Evolutionary conservation across 1,140 invertebrate species (phyloP).

Genomic region (Scaptodrosophila lebanonensis): DNA sequence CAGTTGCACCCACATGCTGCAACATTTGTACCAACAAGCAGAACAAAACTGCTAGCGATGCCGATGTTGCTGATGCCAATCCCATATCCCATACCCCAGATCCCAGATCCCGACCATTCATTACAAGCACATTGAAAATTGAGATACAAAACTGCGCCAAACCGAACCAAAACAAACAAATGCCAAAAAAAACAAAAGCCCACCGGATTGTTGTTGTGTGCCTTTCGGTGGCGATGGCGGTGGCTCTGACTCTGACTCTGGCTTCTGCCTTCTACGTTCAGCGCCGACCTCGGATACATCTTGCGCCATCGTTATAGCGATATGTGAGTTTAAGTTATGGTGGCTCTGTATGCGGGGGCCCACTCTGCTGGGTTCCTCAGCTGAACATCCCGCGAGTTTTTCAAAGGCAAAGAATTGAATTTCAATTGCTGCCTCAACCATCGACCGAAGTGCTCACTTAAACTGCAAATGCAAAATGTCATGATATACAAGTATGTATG

Average conservation of each 20-base stretch:
- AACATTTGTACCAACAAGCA: too few relatives aligned
- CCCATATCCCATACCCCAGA: background rate
- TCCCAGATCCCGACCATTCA: slow-evolving; percentile 28
- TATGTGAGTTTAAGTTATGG: slow-evolving; percentile 16
- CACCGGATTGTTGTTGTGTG: too few relatives aligned
- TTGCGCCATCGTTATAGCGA: slow-evolving; percentile 14
- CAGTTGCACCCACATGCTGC: slow-evolving; percentile 35
- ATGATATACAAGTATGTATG: too few relatives aligned
- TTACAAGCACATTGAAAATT: slow-evolving; percentile 41
- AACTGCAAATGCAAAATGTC: too few relatives aligned
- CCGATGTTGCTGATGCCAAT: background rate
- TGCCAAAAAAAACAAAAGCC: slow-evolving; percentile 1
- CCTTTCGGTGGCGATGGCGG: too few relatives aligned
- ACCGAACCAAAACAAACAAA: slow-evolving; percentile 22
- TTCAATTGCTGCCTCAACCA: slow-evolving; percentile 35
- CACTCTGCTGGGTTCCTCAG: slow-evolving; percentile 20
- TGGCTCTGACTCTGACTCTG: too few relatives aligned
- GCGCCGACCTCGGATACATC: too few relatives aligned
- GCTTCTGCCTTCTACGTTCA: too few relatives aligned
- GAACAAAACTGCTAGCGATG: too few relatives aligned
- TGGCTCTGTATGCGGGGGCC: background rate
- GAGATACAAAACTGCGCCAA: slow-evolving; percentile 42
- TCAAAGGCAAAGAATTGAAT: slow-evolving; percentile 31
- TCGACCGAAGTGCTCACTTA: background rate
- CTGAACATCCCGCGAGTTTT: slow-evolving; percentile 4